Evolutionary conservation across 23 tunicate species (phyloP).

Genomic region (Ciona savignyi): DNA sequence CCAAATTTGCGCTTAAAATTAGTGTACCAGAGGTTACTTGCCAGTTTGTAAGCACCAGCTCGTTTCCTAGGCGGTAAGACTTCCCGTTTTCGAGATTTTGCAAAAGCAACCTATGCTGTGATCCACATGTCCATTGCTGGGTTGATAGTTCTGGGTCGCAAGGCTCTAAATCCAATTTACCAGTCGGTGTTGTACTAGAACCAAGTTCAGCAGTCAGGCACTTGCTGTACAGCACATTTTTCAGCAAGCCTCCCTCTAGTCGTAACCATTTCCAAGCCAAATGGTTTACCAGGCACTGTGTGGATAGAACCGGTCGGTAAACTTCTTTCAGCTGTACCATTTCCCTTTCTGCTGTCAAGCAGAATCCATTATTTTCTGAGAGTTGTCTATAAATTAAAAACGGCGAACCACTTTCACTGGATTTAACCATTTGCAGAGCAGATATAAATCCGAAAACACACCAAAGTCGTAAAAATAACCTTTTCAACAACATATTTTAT

Average conservation of each 20-base stretch:
- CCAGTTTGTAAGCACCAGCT: neutral
- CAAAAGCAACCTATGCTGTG: neutral
- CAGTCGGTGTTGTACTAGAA: neutral
- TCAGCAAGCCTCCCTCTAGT: slow-evolving; percentile 5
- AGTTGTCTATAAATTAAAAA: neutral
- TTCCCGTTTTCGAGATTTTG: neutral
- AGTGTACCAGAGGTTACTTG: neutral
- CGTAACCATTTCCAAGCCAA: slow-evolving; percentile 25
- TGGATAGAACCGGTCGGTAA: neutral
- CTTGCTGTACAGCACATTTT: slow-evolving; percentile 4
- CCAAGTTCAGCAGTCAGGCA: slow-evolving; percentile 18
- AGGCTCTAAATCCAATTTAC: slow-evolving; percentile 2
- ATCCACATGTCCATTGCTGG: slow-evolving; percentile 35
- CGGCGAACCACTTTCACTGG: neutral
- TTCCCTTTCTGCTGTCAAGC: slow-evolving; percentile 3
- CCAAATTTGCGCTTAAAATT: neutral
- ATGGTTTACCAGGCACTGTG: slow-evolving; percentile 4
- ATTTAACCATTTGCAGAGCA: neutral
- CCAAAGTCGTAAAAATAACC: neutral
- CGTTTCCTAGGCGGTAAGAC: slow-evolving; percentile 8
- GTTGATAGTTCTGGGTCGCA: slow-evolving; percentile 8
- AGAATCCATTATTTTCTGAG: neutral
- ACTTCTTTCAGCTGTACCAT: neutral
- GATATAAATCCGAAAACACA: neutral
- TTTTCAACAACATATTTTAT: no score